Evolutionary conservation across 2,797 vertebrate species (phyloP), one percentile per base, ranked within the genome.

Genomic region (Lutra lutra): DNA sequence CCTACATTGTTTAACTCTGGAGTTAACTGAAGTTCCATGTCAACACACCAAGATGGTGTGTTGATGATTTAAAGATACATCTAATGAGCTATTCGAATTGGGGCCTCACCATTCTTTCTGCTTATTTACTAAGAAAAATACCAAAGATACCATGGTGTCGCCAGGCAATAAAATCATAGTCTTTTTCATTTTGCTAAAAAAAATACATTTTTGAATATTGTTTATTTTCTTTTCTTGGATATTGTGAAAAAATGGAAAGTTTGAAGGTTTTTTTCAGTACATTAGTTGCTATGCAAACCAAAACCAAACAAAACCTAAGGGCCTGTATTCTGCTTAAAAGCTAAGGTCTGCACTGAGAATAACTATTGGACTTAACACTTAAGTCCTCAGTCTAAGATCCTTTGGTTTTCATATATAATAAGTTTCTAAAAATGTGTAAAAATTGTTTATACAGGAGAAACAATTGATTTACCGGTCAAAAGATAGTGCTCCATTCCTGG

Each of bases 301-400:
- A 70, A 70, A 85, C 29, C 35, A 25, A 78, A 32, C 43, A 43
- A 48, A 72, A 21, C 5, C 21, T 20, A 64, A 20, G 25, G 1
- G n/a, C 7, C 4, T 82, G 3, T 60, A 43, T 94, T 94, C 89
- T 90, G 11, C 51, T 92, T 94, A 66, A 94, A 96, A 73, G 20
- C 40, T 79, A 20, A 94, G 73, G 15, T 78, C n/a, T 70, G 23
- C 21, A 91, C 25, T 70, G 51, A 89, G 32, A 97, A 66, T 12
- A 87, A 48, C 17, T 48, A 29, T 77, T 29, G 15, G 4, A 48
- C 73, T 48, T 73, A 43, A 40, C 70, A 43, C 38, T 73, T 56
- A 85, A 70, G 20, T 86, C 21, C 21, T 85, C 25, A 73, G 25
- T 62, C n/a, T 91, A 78, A 78, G 64, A 95, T 73, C 6, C 23